Conservation (phyloP, 2,797 vertebrate species). For the Epinephelus malabaricus region DNA sequence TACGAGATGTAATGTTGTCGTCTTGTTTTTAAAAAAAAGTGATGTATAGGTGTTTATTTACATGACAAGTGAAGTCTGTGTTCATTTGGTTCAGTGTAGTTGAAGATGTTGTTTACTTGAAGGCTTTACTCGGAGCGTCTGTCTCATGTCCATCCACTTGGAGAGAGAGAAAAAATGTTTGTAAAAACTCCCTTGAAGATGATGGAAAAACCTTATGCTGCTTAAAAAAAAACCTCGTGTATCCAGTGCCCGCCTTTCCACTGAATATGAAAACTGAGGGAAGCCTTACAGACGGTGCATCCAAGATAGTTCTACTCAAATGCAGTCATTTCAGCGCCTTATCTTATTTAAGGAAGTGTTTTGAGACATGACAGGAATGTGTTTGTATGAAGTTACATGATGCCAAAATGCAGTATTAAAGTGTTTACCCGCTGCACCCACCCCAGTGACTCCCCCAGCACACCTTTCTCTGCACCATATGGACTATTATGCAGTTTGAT, state of each 20-base stretch:
- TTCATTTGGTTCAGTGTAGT: constrained; percentile 75
- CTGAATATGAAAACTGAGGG: constrained; percentile 68
- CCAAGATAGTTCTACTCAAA: constrained; percentile 59
- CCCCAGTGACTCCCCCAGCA: constrained; percentile 39
- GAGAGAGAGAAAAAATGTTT: constrained; percentile 30
- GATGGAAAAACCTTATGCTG: constrained; percentile 57
- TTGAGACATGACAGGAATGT: constrained; percentile 73
- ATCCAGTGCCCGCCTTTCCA: constrained; percentile 67
- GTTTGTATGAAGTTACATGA: constrained; percentile 61
- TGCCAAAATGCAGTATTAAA: constrained; percentile 84
- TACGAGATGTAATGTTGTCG: constrained; percentile 77
- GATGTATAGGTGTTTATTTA: constrained; percentile 80
- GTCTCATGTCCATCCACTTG: constrained; percentile 45
- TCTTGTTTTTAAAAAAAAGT: constrained; percentile 77
- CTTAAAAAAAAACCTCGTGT: constrained; percentile 57
- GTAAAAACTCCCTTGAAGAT: constrained; percentile 42
- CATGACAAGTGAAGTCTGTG: constrained; percentile 77
- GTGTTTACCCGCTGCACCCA: constrained; percentile 61
- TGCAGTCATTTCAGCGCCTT: constrained; percentile 83
- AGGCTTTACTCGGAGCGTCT: constrained; percentile 53
- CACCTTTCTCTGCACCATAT: constrained; percentile 40
- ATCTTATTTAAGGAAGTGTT: constrained; percentile 62
- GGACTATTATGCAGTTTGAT: constrained; percentile 37
- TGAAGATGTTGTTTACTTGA: constrained; percentile 66
- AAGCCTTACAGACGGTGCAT: constrained; percentile 77